Base-by-base conservation (phyloP, 2,888 invertebrate species). In the Agrochola circellaris region DNA sequence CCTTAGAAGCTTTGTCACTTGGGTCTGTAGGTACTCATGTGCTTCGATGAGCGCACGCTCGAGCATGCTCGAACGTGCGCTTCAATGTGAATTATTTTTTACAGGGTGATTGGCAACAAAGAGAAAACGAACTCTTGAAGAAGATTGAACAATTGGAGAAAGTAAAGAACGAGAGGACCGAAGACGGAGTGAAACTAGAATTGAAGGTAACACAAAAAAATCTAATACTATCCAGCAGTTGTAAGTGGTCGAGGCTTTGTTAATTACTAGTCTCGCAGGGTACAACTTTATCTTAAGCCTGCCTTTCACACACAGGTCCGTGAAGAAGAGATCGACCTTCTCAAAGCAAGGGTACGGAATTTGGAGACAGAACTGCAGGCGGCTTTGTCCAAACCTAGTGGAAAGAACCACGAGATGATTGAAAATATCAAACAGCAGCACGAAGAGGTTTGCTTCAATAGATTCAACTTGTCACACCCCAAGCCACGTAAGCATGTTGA, bases 241-340 rank as follows among this genome's bases (percentile, higher is more conserved):
- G 42, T 34, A 7, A 61, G 45, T 74, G 7, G n/a, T 23, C 20
- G 34, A 45, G n/a, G 17, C 42, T n/a, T n/a, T 75, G 11, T 34
- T 62, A 23, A 7, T n/a, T 8, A 61, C 15, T 54, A 20, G 1
- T 30, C 34, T 64, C 17, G 7, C 54, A 64, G 17, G 23, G 17
- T 9, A 75, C 23, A 38, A 4, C 4, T 4, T 38, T 30, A 60
- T 56, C 30, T 68, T n/a, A 66, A 11, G 2, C 34, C 15, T 58
- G 15, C 26, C 11, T 66, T 64, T 34, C 9, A 60, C 13, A 11
- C 45, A n/a, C 60, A 97, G 97, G 93, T 95, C n/a, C 95, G 96
- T 45, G 97, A 95, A 85, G 96, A 97, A 90, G 97, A 97, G 89
- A 94, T 97, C 45, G 97, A 97, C 74, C 93, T 97, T 2, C 91